Base-by-base conservation (phyloP, 2,888 invertebrate species). In the Polymixis flavicincta region DNA sequence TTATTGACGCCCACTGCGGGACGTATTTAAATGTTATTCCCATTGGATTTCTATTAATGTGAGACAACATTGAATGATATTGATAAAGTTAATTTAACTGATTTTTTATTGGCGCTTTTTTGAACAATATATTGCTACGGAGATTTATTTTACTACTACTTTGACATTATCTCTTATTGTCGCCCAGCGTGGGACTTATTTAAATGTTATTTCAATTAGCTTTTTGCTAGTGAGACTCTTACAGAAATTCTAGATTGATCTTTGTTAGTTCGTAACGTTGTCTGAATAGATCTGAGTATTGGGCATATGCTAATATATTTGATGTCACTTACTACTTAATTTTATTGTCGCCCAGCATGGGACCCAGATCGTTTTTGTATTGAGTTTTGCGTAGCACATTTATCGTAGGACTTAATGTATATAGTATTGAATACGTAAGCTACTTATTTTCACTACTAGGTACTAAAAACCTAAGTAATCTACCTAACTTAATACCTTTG, bases 121-220 rank as follows among this genome's bases (percentile, higher is more conserved):
- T 13, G n/a, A 61, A 71, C 22, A 69, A 61, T 37, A 59, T 70
- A 70, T 70, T 65, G 70, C 54, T 28, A 9, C 8, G 14, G n/a
- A 60, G 45, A 76, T 83, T 52, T 66, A 11, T 71, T 60, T 67
- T 42, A 37, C 11, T 45, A 28, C 2, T 19, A 17, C 11, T 13
- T 14, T 55, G 69, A 57, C 54, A 25, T 25, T 28, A 25, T 69
- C 32, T 8, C 32, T 55, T 70, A 76, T 68, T 82, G 86, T 65
- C 76, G 71, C 78, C 77, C 72, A 73, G 59, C 66, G 37, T 60
- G 89, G 88, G 85, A 64, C 76, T 67, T 74, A 76, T 74, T 78
- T 67, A 59, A 76, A 80, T 74, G 66, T 74, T 71, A 75, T 85
- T 80, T 72, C 32, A 48, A 69, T 65, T 64, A 9, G 45, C 60